A percentile compares a stretch with the other conserved stretches of the same genome.
Conservation (phyloP, 1,140 invertebrate species). For the Caenorhabditis briggsae region DNA sequence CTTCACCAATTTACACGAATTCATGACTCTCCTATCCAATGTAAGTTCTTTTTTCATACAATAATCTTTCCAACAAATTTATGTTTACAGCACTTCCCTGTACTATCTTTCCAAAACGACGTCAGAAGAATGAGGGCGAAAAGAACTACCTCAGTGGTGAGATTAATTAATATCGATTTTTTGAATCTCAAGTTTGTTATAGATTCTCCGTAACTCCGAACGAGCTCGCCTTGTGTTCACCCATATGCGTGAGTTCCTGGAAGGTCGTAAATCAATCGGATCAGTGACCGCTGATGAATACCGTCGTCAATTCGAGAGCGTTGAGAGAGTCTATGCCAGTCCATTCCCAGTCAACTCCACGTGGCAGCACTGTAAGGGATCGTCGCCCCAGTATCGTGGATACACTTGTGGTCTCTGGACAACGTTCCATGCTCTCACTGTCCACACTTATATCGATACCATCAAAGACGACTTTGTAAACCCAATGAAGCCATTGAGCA, state of each 20-base stretch:
- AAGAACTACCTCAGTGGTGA: constrained; percentile 65
- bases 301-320: constrained; percentile 72
- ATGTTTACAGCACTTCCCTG: constrained; percentile 74
- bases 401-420: constrained; percentile 96
- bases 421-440: constrained; percentile 92
- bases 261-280: constrained; percentile 58
- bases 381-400: constrained; percentile 84
- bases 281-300: constrained; percentile 71
- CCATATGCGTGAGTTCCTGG: constrained; percentile 71
- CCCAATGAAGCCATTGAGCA: constrained; percentile 72
- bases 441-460: constrained; percentile 83
- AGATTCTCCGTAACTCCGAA: constrained; percentile 72
- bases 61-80: neutral
- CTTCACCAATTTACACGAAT: constrained; percentile 75
- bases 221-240: constrained; percentile 73
- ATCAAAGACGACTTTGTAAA: constrained; percentile 70
- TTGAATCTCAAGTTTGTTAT: constrained; percentile 51
- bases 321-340: constrained; percentile 71
- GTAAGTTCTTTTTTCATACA: constrained; percentile 58
- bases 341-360: constrained; percentile 80
- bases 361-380: constrained; percentile 89
- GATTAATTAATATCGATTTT: neutral
- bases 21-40: constrained; percentile 73
- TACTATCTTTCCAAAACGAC: constrained; percentile 66
- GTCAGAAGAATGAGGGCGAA: constrained; percentile 60